Conservation (phyloP, 2,113 vertebrate species). For the Chionis minor region DNA sequence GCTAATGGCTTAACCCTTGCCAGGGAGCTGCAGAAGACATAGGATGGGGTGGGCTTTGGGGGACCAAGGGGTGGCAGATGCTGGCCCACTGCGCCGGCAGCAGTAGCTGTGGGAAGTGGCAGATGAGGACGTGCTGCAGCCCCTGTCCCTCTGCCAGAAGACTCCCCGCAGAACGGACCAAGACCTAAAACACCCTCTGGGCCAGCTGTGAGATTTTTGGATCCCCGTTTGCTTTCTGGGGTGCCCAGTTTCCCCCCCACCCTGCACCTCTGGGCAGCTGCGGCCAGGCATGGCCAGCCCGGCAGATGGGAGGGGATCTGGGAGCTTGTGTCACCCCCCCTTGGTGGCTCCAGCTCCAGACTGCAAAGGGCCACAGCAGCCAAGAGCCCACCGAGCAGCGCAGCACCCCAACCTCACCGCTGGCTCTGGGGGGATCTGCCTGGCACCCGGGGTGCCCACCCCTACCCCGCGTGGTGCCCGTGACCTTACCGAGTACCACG, state of each 20-base stretch:
- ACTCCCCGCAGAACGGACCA: background rate
- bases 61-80: background rate
- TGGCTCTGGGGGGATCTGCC: background rate
- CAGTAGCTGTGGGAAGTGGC: background rate
- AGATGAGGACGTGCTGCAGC: background rate
- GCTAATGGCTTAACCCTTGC: background rate
- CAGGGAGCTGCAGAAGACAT: background rate
- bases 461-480: fast-evolving
- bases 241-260: background rate
- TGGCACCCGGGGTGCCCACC: background rate
- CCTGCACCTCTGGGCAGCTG: background rate
- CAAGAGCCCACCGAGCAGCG: fast-evolving
- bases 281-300: background rate
- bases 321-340: background rate
- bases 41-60: background rate
- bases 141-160: background rate
- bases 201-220: background rate
- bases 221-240: background rate
- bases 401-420: fast-evolving
- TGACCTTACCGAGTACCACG: constrained; percentile 57
- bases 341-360: background rate
- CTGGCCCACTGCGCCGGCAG: background rate
- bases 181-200: background rate
- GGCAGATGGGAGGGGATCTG: fast-evolving
- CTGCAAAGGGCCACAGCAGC: background rate